Percentiles rank a stretch among this genome's conserved stretches.
Evolutionary conservation across 2,888 invertebrate genomes (phyloP).

Genomic region (Hemithea aestivaria): DNA sequence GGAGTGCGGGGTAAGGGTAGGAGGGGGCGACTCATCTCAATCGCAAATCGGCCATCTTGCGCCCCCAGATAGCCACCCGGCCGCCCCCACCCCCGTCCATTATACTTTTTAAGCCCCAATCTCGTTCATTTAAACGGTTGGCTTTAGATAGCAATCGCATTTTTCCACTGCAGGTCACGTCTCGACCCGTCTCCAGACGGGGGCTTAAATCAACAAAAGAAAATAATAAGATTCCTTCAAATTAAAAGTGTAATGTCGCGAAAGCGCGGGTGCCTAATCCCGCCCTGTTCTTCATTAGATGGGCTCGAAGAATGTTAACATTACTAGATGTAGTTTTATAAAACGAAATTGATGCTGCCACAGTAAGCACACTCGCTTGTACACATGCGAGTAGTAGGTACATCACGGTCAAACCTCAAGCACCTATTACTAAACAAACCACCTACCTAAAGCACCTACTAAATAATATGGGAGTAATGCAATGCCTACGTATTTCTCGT

Average conservation of each 20-base stretch:
- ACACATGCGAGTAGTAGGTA: no score
- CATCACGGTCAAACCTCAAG: no score
- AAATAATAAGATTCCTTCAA: conserved; percentile 85
- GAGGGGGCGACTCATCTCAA: conserved; percentile 74
- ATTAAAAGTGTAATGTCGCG: conserved; percentile 85
- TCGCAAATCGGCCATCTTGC: conserved; percentile 80
- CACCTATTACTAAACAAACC: no score
- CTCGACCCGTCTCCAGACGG: conserved; percentile 78
- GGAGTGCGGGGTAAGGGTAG: conserved; percentile 37
- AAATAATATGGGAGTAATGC: no score
- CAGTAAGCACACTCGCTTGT: no score
- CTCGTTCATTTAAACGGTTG: conserved; percentile 85
- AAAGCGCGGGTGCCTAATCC: conserved; percentile 66
- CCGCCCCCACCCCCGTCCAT: conserved; percentile 75
- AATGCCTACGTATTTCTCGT: no score
- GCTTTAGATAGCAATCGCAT: conserved; percentile 85
- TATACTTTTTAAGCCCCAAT: conserved; percentile 87
- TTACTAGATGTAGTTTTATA: no score
- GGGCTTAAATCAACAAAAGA: conserved; percentile 85
- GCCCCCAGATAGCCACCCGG: conserved; percentile 74
- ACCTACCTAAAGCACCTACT: no score
- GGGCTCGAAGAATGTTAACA: conserved; percentile 43
- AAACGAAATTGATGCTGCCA: no score
- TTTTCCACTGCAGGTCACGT: conserved; percentile 85
- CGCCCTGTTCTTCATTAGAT: conserved; percentile 69